Conservation (phyloP, 2,888 invertebrate genomes). For the Altica lythri region DNA sequence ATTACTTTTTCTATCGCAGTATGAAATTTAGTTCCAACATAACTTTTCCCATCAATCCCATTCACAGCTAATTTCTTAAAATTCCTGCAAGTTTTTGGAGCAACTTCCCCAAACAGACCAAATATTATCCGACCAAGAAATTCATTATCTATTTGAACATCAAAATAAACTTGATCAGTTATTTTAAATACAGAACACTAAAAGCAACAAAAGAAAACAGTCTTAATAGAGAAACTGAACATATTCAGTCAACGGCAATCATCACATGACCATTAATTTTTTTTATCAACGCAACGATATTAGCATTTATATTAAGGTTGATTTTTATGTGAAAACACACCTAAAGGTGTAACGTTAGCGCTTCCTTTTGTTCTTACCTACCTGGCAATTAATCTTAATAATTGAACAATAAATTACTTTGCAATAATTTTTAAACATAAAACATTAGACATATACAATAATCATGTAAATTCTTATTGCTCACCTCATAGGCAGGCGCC, state of each 20-base stretch:
- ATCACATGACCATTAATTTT: conserved; percentile 2
- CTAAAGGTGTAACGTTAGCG: conserved; percentile 22
- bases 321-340: conserved; percentile 29
- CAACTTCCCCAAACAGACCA: conserved; percentile 86
- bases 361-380: conserved; percentile 30
- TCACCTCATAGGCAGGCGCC: too few relatives aligned
- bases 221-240: too few relatives aligned
- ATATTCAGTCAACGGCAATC: conserved; percentile 4
- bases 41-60: conserved; percentile 77
- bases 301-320: conserved; percentile 32
- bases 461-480: conserved; percentile 1
- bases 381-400: conserved; percentile 34
- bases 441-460: background rate
- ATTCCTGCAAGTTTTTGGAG: conserved; percentile 85
- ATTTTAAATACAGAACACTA: conserved; percentile 70
- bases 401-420: conserved; percentile 33
- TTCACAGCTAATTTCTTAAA: conserved; percentile 79
- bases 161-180: conserved; percentile 82
- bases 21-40: conserved; percentile 80
- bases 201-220: conserved; percentile 43
- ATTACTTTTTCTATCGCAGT: conserved; percentile 87
- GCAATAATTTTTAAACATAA: conserved; percentile 22
- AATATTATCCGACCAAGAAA: conserved; percentile 77
- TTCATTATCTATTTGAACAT: conserved; percentile 75
- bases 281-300: conserved; percentile 15